phyloP scores from a whole-genome alignment of 2,113 vertebrate species.

The Rhabdornis inornatus region DNA sequence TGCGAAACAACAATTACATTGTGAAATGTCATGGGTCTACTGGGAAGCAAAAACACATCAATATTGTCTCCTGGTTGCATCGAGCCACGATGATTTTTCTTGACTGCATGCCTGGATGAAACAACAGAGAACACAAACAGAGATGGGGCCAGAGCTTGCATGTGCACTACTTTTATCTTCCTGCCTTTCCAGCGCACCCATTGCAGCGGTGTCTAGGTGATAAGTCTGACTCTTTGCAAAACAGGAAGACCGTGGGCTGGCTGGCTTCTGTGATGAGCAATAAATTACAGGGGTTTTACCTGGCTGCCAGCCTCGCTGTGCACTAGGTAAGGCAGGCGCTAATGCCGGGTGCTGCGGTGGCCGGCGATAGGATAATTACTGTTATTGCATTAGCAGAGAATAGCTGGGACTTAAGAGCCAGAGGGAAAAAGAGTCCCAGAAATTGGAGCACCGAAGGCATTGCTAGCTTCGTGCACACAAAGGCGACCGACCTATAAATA shows the following conservation, averaged over 20 bases:
- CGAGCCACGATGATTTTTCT: not conserved
- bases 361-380: slow-evolving; percentile 35
- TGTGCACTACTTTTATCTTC: not conserved
- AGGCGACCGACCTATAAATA: slow-evolving; percentile 17
- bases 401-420: not conserved
- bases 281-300: slow-evolving; percentile 27
- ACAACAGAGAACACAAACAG: not conserved
- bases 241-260: slow-evolving; percentile 37
- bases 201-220: not conserved
- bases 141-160: not conserved
- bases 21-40: not conserved
- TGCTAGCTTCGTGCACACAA: not conserved
- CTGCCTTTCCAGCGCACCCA: not conserved
- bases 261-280: slow-evolving; percentile 4
- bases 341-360: not conserved
- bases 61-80: slow-evolving; percentile 10
- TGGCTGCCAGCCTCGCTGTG: not conserved
- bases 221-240: not conserved
- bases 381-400: slow-evolving; percentile 26
- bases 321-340: not conserved
- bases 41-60: not conserved
- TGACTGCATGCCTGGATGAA: not conserved
- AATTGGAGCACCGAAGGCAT: not conserved
- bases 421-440: slow-evolving; percentile 11
- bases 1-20: not conserved